These are phyloP conservation scores for Alloplasta piceator DNA, from an alignment of 2,888 invertebrate species.

Conservation along the genomic window DNA sequence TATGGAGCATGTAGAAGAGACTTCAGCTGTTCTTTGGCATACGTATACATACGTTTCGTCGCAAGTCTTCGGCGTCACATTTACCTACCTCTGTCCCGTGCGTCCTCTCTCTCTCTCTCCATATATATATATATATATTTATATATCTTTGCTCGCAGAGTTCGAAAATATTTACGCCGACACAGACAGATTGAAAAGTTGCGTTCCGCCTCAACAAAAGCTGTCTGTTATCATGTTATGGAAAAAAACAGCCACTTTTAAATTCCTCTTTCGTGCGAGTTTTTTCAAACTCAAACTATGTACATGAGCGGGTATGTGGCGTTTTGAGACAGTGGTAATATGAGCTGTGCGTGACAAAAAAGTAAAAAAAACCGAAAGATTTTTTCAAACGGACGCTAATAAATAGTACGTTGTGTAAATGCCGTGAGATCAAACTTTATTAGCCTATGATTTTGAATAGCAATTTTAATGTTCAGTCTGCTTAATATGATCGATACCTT, in stretches of 20 bases:
- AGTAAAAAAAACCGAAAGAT: too few species aligned
- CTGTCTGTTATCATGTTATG: slow-evolving; percentile 8
- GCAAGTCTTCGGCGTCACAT: background rate
- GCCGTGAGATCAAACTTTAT: too few species aligned
- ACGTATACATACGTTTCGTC: slow-evolving; percentile 18
- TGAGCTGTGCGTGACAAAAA: too few species aligned
- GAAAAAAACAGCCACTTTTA: slow-evolving; percentile 9
- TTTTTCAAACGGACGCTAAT: too few species aligned
- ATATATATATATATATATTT: too few species aligned
- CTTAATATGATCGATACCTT: too few species aligned
- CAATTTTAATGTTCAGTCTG: too few species aligned
- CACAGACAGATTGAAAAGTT: slow-evolving; percentile 25
- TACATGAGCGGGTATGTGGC: too few species aligned
- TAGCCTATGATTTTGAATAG: too few species aligned
- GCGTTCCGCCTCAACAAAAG: slow-evolving; percentile 6
- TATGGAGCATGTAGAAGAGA: slow-evolving; percentile 15
- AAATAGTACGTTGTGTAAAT: too few species aligned
- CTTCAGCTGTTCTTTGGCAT: slow-evolving; percentile 26
- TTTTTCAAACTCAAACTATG: background rate
- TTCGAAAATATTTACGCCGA: slow-evolving; percentile 48
- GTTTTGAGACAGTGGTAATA: too few species aligned
- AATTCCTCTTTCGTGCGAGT: background rate
- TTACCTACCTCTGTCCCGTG: background rate
- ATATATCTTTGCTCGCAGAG: slow-evolving; percentile 17
- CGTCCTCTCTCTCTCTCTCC: too few species aligned